phyloP scores from a whole-genome alignment of 2,113 vertebrate genomes.

The Thermophis baileyi region DNA sequence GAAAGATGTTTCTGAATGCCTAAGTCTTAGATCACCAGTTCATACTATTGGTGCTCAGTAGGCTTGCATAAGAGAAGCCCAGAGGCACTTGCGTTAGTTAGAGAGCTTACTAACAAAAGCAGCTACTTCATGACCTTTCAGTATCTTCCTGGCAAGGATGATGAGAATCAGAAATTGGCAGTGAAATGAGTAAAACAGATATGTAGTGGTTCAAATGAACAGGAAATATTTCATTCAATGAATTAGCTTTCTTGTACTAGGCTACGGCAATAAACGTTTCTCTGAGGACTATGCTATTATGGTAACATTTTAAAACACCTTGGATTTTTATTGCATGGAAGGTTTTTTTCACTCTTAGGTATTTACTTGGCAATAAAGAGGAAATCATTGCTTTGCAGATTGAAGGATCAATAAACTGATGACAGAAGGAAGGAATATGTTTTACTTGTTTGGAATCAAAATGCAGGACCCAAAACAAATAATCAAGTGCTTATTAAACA shows the following conservation, averaged over 20 bases:
- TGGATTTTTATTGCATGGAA: background rate
- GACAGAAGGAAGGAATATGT: background rate
- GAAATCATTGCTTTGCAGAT: background rate
- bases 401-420: background rate
- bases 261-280: background rate
- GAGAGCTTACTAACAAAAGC: constrained; percentile 13
- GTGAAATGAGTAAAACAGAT: background rate
- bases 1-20: background rate
- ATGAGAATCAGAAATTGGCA: background rate
- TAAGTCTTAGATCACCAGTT: background rate
- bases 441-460: background rate
- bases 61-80: background rate
- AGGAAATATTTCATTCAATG: background rate
- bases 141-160: background rate
- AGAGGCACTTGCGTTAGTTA: background rate
- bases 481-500: background rate
- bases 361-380: background rate
- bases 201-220: background rate
- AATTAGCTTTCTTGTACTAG: background rate
- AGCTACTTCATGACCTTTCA: constrained; percentile 4
- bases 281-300: background rate
- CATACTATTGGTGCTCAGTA: background rate
- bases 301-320: background rate
- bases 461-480: background rate
- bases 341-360: background rate